These are phyloP conservation scores for Stenodema calcarata DNA, from an alignment of 2,888 invertebrate genomes.

Conservation along the genomic window DNA sequence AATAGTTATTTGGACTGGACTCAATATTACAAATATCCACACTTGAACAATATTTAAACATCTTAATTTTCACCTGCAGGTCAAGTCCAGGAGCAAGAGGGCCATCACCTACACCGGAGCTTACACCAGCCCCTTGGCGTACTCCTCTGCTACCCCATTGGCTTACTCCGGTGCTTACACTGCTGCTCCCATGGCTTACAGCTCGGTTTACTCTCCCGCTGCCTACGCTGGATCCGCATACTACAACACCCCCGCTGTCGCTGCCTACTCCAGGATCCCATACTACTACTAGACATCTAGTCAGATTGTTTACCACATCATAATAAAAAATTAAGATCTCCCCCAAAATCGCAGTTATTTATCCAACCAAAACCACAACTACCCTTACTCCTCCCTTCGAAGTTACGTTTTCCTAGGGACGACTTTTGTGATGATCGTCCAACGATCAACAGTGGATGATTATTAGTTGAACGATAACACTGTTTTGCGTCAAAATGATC, in stretches of 20 bases:
- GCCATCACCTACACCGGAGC: conserved; percentile 54
- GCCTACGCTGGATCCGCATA: conserved; percentile 51
- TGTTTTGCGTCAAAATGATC: no score
- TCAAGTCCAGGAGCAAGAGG: conserved; percentile 46
- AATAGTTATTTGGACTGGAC: no score
- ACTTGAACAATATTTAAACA: no score
- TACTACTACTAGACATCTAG: conserved; percentile 32
- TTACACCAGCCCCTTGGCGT: conserved; percentile 49
- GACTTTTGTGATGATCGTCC: no score
- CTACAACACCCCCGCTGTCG: conserved; percentile 31
- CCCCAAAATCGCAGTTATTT: background rate
- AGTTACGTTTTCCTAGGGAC: no score
- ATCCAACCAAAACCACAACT: background rate
- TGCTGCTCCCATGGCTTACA: conserved; percentile 49
- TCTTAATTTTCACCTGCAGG: background rate
- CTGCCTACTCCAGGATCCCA: conserved; percentile 29
- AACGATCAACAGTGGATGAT: no score
- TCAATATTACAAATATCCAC: no score
- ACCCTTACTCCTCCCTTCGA: background rate
- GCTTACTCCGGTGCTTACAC: conserved; percentile 44
- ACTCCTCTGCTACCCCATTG: conserved; percentile 49
- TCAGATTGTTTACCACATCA: conserved; percentile 18
- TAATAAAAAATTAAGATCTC: conserved; percentile 12
- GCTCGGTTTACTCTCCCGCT: conserved; percentile 44
- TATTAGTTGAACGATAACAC: no score